These are phyloP conservation scores for Orthonyx spaldingii DNA, from an alignment of 2,113 vertebrate genomes.

Conservation along the genomic window DNA sequence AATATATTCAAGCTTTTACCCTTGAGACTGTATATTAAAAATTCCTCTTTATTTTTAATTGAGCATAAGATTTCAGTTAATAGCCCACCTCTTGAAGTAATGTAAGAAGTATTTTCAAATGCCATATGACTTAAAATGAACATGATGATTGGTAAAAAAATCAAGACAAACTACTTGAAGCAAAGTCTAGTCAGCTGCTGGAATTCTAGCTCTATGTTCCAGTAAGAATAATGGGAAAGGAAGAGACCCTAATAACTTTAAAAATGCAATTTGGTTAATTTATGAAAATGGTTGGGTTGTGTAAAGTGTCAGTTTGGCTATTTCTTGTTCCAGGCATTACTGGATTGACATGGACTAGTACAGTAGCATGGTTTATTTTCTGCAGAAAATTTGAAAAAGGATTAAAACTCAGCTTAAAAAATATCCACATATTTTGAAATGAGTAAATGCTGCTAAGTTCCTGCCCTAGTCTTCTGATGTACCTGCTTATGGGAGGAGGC, in stretches of 20 bases:
- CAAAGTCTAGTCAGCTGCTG: neutral
- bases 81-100: neutral
- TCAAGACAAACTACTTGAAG: neutral
- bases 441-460: neutral
- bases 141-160: neutral
- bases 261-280: neutral
- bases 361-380: neutral
- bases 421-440: neutral
- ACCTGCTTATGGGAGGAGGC: neutral
- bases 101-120: neutral
- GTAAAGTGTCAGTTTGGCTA: neutral
- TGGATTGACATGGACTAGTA: neutral
- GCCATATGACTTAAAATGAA: neutral
- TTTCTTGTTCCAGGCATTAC: neutral
- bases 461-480: neutral
- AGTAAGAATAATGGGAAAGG: neutral
- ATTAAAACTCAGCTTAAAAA: neutral
- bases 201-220: neutral
- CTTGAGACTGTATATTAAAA: neutral
- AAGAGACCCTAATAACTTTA: neutral
- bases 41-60: conserved; percentile 13
- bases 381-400: neutral
- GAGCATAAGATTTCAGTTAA: neutral
- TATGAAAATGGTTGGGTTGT: neutral
- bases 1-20: neutral